Base-by-base conservation (phyloP, 2,888 invertebrate species). In the Eudemis profundana region DNA sequence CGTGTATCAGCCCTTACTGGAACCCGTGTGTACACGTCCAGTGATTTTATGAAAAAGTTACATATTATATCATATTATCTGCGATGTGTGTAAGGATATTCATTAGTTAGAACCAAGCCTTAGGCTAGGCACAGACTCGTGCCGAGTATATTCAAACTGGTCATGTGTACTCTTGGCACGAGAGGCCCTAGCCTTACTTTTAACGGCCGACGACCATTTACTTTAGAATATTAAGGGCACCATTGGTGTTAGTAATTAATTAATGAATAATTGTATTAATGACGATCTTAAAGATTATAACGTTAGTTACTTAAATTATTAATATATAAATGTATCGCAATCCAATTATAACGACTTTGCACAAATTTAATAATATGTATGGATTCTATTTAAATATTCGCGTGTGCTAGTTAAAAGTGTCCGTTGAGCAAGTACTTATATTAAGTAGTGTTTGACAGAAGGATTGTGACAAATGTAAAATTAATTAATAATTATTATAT, bases 361-460 rank as follows among this genome's bases (percentile, higher is more conserved):
- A 82, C 85, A 83, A 84, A 80, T 74, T 67, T 74, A 67, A 61
- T 60, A 62, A 67, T 10, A 73, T 72, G 47, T 62, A 60, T 47
- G 29, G 66, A 71, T 63, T 60, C 69, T 33, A 47, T 53, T 59
- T 17, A 36, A 17, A 27, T 40, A 17, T 40, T 40, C 12, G 15
- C 53, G 44, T 21, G 46, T 53, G 36, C 46, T 60, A 53, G 51
- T 53, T 59, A 40, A 40, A 46, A 71, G 70, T 71, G 69, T 70
- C 72, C 76, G 73, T 81, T 77, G 74, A 82, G 79, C 79, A 80
- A 79, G 75, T 81, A 76, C 80, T 81, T 82, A 81, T 78, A 79
- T 78, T 83, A 81, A 79, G 78, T 81, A 78, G 77, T 79, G 78
- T 80, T 80, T 78, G 79, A 72, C 72, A 44, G 70, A 36, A 54